Evolutionary conservation across 2,113 vertebrate genomes (phyloP), one percentile per base, ranked within the genome.

Genomic region (Chrysochloris asiatica): DNA sequence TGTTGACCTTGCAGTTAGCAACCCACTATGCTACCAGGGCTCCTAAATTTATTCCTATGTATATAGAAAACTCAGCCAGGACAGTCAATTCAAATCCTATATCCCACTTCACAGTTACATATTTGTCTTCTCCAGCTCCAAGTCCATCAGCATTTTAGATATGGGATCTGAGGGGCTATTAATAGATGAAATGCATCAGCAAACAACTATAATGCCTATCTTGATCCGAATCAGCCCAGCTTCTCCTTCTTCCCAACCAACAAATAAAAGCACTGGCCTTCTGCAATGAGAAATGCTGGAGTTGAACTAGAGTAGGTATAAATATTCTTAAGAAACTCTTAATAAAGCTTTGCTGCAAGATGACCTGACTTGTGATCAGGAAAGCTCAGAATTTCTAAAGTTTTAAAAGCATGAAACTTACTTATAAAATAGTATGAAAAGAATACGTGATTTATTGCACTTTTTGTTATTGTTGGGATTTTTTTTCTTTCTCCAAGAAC

Each of bases 211-310:
- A 96, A 93, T 85, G 73, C 86, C 71, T 16, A 91, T 75, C 63
- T 91, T 93, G 92, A 93, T 92, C 86, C 83, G 11, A 59, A 43
- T 26, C 0, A 85, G 24, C 69, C 77, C 43, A 24, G 48, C 5
- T 88, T 6, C 52, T 76, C 65, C 33, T 90, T 88, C 73, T 83
- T 79, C 22, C 54, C 69, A 87, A 67, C 19, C 26, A 84, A 92
- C 82, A 96, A 85, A 91, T 65, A 67, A 86, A 93, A 89, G 85
- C 76, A 91, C 78, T 72, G 85, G 93, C 69, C 88, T 91, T 88
- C 54, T 52, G 76, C 76, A 89, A 84, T 77, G 92, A 96, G 88
- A 94, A 94, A 92, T 16, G 8, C 45, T 92, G 36, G 78, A 79
- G 56, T 41, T 77, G 52, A 36, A 75, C 36, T 9, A 21, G 24